Conservation (phyloP, 2,888 invertebrate genomes). For the Encarsia formosa region DNA sequence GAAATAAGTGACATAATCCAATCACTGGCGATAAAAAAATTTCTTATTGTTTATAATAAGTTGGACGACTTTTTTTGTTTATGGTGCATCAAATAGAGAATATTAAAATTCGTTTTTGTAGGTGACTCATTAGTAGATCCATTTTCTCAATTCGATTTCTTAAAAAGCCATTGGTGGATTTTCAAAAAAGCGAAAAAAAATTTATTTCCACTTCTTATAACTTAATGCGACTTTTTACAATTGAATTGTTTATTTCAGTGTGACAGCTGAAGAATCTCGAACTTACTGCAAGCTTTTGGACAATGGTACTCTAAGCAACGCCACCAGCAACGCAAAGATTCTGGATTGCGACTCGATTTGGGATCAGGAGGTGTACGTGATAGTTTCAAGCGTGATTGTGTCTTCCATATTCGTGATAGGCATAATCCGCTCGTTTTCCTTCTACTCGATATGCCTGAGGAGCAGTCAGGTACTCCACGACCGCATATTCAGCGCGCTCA, state of each 20-base stretch:
- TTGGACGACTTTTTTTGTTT: too few species aligned
- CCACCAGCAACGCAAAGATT: background rate
- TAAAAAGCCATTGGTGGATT: too few species aligned
- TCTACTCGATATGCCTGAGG: conserved; percentile 70
- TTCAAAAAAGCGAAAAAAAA: too few species aligned
- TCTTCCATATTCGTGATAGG: conserved; percentile 44
- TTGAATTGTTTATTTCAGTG: conserved; percentile 9
- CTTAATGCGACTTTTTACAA: too few species aligned
- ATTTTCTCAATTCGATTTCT: too few species aligned
- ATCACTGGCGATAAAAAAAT: too few species aligned
- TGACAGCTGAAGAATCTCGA: conserved; percentile 22
- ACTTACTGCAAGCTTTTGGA: conserved; percentile 1
- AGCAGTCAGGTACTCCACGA: conserved; percentile 74
- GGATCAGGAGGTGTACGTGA: conserved; percentile 51
- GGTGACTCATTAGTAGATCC: too few species aligned
- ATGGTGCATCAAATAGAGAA: too few species aligned
- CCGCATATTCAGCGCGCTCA: conserved; percentile 70
- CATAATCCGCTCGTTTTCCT: conserved; percentile 54
- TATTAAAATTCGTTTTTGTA: too few species aligned
- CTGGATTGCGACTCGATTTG: conserved; percentile 5
- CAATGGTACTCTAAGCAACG: background rate
- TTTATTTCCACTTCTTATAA: too few species aligned
- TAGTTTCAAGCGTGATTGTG: conserved; percentile 61
- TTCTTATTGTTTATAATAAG: too few species aligned
- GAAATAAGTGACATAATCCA: too few species aligned